Base-by-base conservation (phyloP, 1,140 invertebrate species). In the Artemia franciscana region DNA sequence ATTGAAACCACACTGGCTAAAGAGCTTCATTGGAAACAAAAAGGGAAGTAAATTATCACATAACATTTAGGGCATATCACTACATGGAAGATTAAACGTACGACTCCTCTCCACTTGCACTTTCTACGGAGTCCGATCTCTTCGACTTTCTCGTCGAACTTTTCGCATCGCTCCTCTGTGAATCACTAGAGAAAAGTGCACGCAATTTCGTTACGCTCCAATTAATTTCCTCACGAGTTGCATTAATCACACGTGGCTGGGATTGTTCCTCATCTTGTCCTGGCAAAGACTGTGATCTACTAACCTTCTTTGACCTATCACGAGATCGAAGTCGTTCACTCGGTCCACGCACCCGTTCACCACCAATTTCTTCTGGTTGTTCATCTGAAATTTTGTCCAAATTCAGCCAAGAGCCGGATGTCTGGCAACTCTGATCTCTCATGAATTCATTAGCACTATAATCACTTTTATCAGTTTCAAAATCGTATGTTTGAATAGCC, bases 121-220 rank as follows among this genome's bases (percentile, higher is more conserved):
- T 67, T n/a, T 69, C 61, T 39, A 66, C 65, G 24, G 67, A 69
- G 56, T 68, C 63, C 60, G 67, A 57, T 58, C 66, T 60, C 23
- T 39, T 60, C n/a, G 30, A 18, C 24, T 62, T 63, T 18, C 27
- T n/a, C 15, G 64, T 56, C n/a, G 61, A 18, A 24, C 26, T 30
- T 39, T 60, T 60, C 56, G 21, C 2, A 63, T 51, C 24, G 26
- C 15, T 12, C 57, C 30, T 18, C 27, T 24, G 15, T 23, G 9
- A 57, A 65, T 63, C 28, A 24, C 67, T 68, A 27, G 63, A 69
- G 64, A 74, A 74, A 30, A 74, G 66, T 27, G 68, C 67, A 25
- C 73, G 58, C 15, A 74, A 65, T 57, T 73, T 68, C 5, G 73
- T 72, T 15, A 74, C 73, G 66, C 72, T 73, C 72, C 73, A 74